Conservation (phyloP, 2,113 vertebrate species). For the Enhydra lutris region DNA sequence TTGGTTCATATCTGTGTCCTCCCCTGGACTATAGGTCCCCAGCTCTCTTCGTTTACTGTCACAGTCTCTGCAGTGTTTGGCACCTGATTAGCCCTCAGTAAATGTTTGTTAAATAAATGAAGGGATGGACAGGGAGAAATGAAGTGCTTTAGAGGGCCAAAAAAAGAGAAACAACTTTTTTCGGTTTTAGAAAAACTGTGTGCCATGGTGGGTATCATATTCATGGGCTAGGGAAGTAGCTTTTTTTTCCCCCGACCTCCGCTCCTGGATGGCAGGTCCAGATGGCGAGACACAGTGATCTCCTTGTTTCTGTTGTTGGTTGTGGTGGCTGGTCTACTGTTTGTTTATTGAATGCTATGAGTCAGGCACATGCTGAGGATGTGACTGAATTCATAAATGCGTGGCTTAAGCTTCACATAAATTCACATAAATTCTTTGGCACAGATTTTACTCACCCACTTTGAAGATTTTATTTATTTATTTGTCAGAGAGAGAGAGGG, state of each 20-base stretch:
- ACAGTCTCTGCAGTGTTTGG: not conserved
- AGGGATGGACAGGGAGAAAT: not conserved
- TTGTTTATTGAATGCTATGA: not conserved
- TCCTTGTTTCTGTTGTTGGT: not conserved
- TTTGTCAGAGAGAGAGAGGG: too few relatives aligned
- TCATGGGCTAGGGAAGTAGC: not conserved
- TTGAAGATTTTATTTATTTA: too few relatives aligned
- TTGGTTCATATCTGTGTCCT: not conserved
- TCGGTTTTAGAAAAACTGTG: not conserved
- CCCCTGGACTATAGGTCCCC: not conserved
- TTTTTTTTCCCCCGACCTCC: not conserved
- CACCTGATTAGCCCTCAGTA: not conserved
- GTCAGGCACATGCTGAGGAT: too few relatives aligned
- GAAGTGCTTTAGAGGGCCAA: not conserved
- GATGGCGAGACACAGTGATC: fast-evolving
- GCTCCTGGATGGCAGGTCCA: too few relatives aligned
- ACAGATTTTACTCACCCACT: not conserved
- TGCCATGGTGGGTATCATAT: not conserved
- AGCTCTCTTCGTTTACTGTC: not conserved
- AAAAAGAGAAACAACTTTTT: not conserved
- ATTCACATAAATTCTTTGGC: not conserved
- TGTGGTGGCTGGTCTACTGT: too few relatives aligned
- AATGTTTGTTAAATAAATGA: not conserved
- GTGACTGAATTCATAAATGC: not conserved
- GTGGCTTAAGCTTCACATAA: not conserved